Conservation (phyloP, 1,140 invertebrate genomes). For the Elysia chlorotica region DNA sequence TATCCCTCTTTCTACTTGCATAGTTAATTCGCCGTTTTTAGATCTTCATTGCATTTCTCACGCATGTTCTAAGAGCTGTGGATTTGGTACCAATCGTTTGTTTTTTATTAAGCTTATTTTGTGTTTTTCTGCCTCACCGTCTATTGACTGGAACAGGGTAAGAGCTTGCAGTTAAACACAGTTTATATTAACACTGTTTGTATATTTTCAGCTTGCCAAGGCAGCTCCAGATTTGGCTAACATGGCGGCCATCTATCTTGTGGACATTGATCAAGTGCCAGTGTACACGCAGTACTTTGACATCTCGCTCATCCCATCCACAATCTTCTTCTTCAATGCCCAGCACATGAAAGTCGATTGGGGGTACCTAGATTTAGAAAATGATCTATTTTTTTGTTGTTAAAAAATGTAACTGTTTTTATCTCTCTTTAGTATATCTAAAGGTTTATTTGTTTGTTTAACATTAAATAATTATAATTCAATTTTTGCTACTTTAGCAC, state of each 20-base stretch:
- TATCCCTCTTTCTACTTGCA: too few relatives aligned
- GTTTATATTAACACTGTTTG: background rate
- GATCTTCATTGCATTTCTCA: background rate
- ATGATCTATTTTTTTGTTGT: background rate
- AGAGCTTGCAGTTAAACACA: background rate
- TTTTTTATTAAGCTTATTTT: background rate
- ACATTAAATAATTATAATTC: background rate
- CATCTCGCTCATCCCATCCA: slow-evolving; percentile 58
- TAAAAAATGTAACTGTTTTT: background rate
- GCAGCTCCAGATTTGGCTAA: slow-evolving; percentile 43
- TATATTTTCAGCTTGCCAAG: slow-evolving; percentile 50
- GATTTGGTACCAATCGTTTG: background rate
- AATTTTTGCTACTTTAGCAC: background rate
- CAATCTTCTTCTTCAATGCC: slow-evolving; percentile 62
- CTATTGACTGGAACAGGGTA: too few relatives aligned
- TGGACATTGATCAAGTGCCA: slow-evolving; percentile 56
- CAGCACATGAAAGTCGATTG: slow-evolving; percentile 62
- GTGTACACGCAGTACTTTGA: slow-evolving; percentile 60
- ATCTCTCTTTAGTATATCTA: background rate
- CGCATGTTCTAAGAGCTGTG: background rate
- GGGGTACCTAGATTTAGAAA: slow-evolving; percentile 45
- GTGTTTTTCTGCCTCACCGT: too few relatives aligned
- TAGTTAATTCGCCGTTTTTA: background rate
- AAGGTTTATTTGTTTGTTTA: background rate
- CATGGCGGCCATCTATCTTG: slow-evolving; percentile 57